phyloP scores from a whole-genome alignment of 2,113 vertebrate genomes.

The Hiodon alosoides region DNA sequence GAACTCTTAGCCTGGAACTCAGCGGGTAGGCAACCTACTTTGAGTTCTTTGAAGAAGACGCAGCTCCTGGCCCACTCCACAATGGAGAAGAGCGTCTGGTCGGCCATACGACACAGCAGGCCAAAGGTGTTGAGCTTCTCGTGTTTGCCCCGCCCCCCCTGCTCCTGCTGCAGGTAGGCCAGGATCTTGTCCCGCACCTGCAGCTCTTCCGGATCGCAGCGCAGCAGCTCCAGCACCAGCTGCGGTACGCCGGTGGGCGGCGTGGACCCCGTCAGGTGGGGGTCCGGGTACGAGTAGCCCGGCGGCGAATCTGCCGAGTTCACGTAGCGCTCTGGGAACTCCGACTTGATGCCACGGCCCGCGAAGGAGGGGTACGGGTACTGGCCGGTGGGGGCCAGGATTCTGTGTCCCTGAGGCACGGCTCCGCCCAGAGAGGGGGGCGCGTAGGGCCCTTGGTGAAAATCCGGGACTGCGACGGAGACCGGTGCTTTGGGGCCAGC shows the following conservation, averaged over 20 bases:
- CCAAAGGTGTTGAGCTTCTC: conserved; percentile 67
- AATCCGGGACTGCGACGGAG: conserved; percentile 53
- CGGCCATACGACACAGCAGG: conserved; percentile 79
- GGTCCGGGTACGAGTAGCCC: conserved; percentile 53
- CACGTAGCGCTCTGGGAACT: conserved; percentile 67
- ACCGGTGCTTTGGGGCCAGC: conserved; percentile 56
- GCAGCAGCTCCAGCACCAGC: conserved; percentile 76
- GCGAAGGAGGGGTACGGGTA: conserved; percentile 66
- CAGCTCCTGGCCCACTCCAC: conserved; percentile 89
- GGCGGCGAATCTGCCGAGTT: conserved; percentile 55
- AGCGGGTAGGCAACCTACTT: conserved; percentile 57
- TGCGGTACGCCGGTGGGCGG: conserved; percentile 49
- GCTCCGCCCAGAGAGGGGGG: conserved; percentile 55
- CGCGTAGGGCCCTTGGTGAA: conserved; percentile 58
- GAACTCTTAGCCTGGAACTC: too few relatives aligned
- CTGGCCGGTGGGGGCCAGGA: conserved; percentile 44
- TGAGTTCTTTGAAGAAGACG: conserved; percentile 86
- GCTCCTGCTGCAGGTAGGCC: conserved; percentile 74
- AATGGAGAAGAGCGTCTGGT: conserved; percentile 85
- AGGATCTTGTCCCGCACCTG: conserved; percentile 73
- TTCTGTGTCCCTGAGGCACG: conserved; percentile 45
- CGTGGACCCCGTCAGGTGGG: conserved; percentile 45
- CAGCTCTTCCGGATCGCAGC: conserved; percentile 76
- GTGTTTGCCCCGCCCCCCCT: conserved; percentile 50
- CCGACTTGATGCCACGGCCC: conserved; percentile 72